These are phyloP conservation scores for Tenodera sinensis DNA, from an alignment of 2,888 invertebrate species.

Conservation along the genomic window DNA sequence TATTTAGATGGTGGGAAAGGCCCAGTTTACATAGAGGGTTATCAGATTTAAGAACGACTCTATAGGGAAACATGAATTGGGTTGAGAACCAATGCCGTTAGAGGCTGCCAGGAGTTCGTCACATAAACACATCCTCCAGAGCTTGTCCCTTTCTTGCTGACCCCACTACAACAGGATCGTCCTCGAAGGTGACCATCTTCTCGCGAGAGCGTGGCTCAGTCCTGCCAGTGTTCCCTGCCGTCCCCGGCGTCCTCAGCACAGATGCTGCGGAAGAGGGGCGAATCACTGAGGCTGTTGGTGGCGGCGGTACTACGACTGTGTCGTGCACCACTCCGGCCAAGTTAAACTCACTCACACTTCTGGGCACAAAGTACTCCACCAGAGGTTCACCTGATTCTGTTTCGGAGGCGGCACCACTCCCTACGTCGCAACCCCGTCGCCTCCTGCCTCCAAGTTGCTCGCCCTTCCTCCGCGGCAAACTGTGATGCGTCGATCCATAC, in stretches of 20 bases:
- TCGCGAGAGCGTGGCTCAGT: conserved; percentile 55
- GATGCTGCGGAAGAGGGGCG: conserved; percentile 37
- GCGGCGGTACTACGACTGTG: conserved; percentile 49
- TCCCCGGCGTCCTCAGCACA: conserved; percentile 39
- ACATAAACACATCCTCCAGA: conserved; percentile 76
- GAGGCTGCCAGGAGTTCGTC: conserved; percentile 48
- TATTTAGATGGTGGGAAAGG: not conserved
- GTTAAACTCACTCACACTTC: conserved; percentile 81
- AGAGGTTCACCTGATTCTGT: conserved; percentile 51
- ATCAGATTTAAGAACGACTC: not conserved
- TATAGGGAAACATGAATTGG: not conserved
- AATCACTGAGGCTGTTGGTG: conserved; percentile 40
- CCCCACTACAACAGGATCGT: conserved; percentile 52
- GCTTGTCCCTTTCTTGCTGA: conserved; percentile 38
- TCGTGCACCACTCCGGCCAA: conserved; percentile 61
- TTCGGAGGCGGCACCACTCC: conserved; percentile 33
- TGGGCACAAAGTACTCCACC: conserved; percentile 78
- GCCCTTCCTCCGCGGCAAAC: conserved; percentile 49
- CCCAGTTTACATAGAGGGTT: not conserved
- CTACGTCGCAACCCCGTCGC: not conserved
- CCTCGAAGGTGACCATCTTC: conserved; percentile 79
- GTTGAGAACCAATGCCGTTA: not conserved
- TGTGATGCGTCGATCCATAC: conserved; percentile 49
- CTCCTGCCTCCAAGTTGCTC: conserved; percentile 22
- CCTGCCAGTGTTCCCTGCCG: conserved; percentile 35